Base-by-base conservation (phyloP, 2,888 invertebrate genomes). In the Eristalis pertinax region DNA sequence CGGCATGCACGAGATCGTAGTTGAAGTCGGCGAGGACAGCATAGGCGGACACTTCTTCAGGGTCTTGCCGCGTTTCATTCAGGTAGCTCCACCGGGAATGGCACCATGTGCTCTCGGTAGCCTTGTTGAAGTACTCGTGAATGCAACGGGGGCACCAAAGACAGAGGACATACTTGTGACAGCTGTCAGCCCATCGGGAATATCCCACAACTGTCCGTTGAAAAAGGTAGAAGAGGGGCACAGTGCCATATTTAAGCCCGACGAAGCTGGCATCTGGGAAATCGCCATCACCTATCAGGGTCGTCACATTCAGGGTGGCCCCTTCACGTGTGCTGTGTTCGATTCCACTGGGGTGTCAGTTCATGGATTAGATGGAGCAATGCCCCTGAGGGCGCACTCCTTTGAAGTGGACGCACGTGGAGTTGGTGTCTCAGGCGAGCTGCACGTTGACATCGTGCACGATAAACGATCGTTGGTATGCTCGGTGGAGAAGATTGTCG, bases 201-300 rank as follows among this genome's bases (percentile, higher is more conserved):
- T 97, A 64, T 95, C 96, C 0, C 95, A 97, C 77, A 95, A 95
- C 84, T 97, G 97, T 92, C 97, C 97, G 0, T 96, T 97, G n/a
- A 96, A 96, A 62, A 96, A 96, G 88, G 95, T 96, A n/a, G 96
- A 96, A 64, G 98, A 97, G 77, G 97, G 97, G 74, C 98, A 98
- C 92, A 97, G 97, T 89, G 98, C 99, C 89, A 98, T 98, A 90
- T 99, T 99, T 93, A 98, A 98, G 91, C 99, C 99, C 0, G 97
- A 98, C 90, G 99, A 99, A 94, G 97, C 98, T 56, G 99, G 99
- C 79, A 97, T 98, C 91, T 99, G 99, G 99, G 96, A 97, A 90
- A 98, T 99, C 78, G 97, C 97, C 89, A 98, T 99, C 89, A 96
- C 97, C 41, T 99, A 99, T 93, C 98, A 99, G 92, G 98, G 98